Percentiles rank a stretch among this genome's conserved stretches.
These are phyloP conservation scores for Oreochromis aureus DNA, from an alignment of 2,113 vertebrate species.

Conservation along the genomic window DNA sequence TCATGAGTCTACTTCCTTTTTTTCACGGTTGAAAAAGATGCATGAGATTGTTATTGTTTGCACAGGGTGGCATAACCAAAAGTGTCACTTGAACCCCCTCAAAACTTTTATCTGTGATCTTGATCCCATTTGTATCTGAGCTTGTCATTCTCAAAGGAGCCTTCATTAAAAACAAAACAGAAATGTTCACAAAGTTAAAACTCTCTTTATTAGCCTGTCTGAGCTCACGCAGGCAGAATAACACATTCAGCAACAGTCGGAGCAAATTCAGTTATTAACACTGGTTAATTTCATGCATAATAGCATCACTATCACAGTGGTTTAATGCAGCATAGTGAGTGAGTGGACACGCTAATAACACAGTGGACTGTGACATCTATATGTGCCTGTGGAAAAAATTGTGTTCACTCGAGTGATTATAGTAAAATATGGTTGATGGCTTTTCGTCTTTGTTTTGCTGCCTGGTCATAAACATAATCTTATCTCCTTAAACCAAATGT, in stretches of 20 bases:
- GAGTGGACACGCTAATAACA: neutral
- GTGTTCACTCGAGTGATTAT: neutral
- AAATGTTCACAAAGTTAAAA: neutral
- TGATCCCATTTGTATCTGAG: neutral
- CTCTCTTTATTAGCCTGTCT: neutral
- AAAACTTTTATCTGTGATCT: neutral
- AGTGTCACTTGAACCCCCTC: neutral
- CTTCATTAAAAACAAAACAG: neutral
- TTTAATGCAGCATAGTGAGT: neutral
- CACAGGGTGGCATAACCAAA: neutral
- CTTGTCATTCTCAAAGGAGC: neutral
- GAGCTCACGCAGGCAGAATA: neutral
- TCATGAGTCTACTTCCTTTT: slow-evolving; percentile 21
- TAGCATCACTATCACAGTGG: neutral
- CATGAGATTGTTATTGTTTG: neutral
- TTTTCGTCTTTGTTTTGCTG: neutral
- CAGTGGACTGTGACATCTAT: neutral
- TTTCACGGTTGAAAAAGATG: neutral
- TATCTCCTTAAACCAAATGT: neutral
- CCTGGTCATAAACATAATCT: neutral
- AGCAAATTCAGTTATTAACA: neutral
- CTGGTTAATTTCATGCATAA: neutral
- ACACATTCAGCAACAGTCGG: neutral
- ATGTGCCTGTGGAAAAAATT: neutral
- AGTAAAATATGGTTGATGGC: neutral